A percentile compares a stretch with the other conserved stretches of the same genome.
These are phyloP conservation scores for Kryphioiulus occultus DNA, from an alignment of 2,888 invertebrate species.

Conservation along the genomic window DNA sequence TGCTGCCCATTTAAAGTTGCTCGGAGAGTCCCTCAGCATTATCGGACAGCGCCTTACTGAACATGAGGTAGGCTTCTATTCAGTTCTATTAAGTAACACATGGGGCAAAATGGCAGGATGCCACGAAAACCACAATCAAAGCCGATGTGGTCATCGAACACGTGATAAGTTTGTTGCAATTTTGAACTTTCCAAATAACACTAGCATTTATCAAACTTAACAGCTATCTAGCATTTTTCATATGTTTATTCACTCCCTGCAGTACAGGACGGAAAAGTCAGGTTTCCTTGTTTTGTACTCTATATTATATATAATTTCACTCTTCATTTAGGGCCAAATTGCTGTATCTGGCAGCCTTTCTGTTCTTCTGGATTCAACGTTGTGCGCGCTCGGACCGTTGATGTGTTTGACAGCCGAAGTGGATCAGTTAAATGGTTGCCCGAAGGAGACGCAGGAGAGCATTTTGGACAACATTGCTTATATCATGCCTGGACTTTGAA, in stretches of 20 bases:
- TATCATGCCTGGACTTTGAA: slow-evolving; percentile 82
- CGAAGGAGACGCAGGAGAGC: slow-evolving; percentile 67
- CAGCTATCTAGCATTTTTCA: too few relatives aligned
- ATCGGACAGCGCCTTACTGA: slow-evolving; percentile 93
- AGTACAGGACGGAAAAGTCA: too few relatives aligned
- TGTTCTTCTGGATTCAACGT: slow-evolving; percentile 87
- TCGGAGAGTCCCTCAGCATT: slow-evolving; percentile 92
- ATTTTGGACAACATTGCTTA: slow-evolving; percentile 95
- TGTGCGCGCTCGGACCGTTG: slow-evolving; percentile 90
- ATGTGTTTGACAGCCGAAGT: slow-evolving; percentile 84
- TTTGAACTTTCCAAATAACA: too few relatives aligned
- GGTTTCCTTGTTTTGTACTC: too few relatives aligned
- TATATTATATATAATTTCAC: neutral
- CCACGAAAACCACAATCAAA: too few relatives aligned
- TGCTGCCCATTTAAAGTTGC: slow-evolving; percentile 87
- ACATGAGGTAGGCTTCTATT: slow-evolving; percentile 74
- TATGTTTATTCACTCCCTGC: too few relatives aligned
- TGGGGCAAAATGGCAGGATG: too few relatives aligned
- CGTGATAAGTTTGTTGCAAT: too few relatives aligned
- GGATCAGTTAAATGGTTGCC: slow-evolving; percentile 75
- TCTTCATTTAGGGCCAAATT: slow-evolving; percentile 78
- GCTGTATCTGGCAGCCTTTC: slow-evolving; percentile 95
- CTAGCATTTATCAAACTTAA: too few relatives aligned
- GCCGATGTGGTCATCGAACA: too few relatives aligned
- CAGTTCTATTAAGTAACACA: too few relatives aligned